Evolutionary conservation across 2,888 invertebrate genomes (phyloP), one percentile per base, ranked within the genome.

Genomic region (Atherix ibis): DNA sequence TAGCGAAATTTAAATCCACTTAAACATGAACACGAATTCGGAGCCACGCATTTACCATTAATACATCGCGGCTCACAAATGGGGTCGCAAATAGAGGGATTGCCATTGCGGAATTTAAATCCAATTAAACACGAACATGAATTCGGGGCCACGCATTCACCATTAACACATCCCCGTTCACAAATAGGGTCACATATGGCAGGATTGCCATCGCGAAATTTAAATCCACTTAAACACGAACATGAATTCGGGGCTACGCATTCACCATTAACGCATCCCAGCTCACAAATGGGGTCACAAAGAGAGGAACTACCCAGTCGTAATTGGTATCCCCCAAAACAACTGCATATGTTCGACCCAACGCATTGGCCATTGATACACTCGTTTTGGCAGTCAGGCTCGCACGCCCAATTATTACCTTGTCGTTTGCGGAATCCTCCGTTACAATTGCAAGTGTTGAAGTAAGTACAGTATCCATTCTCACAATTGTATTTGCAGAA

Each of bases 281-380:
- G n/a, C 9, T 17, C 4, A 13, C 36, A 36, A 22, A 28, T 32
- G 10, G 36, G 36, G n/a, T n/a, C 15, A 33, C 36, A 36, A 25
- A 18, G 5, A 4, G 31, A 13, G 9, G 6, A 18, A 19, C 13
- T 31, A 18, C 3, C 3, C 4, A 12, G 4, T 4, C 9, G 6
- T 26, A 10, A 12, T 5, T 30, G 34, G 36, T 57, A 65, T 2
- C 63, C 65, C 17, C 42, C 43, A 18, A 54, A 47, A 39, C 66
- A 67, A 6, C 44, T 43, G 28, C 66, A 66, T 14, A 3, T 3
- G 33, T 63, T 58, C 2, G 66, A 64, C 2, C 48, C 61, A 9
- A 53, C 48, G 39, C 68, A 68, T 0, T 44, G 34, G 3, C 53
- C 55, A 39, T 57, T 49, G 26, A 44, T 39, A 37, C 56, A 52